Evolutionary conservation across 1,140 invertebrate genomes (phyloP).

Genomic region (Geopemphigus sp.): DNA sequence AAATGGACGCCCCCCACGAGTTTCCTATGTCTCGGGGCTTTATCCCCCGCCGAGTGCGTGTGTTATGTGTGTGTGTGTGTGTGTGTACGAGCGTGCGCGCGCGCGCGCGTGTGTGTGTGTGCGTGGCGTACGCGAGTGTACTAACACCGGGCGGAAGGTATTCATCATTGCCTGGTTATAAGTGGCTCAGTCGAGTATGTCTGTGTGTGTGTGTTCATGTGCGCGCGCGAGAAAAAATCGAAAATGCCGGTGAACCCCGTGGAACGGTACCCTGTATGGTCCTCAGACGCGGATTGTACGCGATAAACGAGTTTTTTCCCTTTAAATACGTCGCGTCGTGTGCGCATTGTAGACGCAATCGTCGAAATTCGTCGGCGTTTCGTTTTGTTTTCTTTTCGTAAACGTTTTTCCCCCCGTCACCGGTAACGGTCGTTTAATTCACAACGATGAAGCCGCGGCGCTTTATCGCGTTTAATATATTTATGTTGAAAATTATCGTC

Average conservation of each 20-base stretch:
- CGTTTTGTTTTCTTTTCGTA: neutral
- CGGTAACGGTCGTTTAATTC: neutral
- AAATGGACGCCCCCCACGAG: neutral
- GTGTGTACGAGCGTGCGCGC: neutral
- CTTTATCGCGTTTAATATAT: neutral
- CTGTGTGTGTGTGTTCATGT: neutral
- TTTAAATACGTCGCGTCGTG: neutral
- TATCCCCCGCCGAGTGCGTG: neutral
- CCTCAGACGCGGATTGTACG: neutral
- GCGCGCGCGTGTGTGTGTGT: neutral
- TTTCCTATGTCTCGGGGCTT: neutral
- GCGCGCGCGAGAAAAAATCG: slow-evolving; percentile 2
- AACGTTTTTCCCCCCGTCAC: neutral
- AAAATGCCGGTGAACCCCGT: slow-evolving; percentile 18
- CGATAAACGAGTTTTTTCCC: neutral
- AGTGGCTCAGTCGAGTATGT: slow-evolving; percentile 24
- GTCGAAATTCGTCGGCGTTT: neutral
- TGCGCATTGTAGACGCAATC: too few relatives aligned
- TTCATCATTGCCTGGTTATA: slow-evolving; percentile 42
- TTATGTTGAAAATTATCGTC: neutral
- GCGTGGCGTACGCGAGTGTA: neutral
- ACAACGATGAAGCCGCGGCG: neutral
- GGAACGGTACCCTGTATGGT: neutral
- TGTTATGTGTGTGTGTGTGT: too few relatives aligned
- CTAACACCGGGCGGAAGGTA: slow-evolving; percentile 19